Conservation (phyloP, 1,140 invertebrate species). For the Octopus bimaculoides region DNA sequence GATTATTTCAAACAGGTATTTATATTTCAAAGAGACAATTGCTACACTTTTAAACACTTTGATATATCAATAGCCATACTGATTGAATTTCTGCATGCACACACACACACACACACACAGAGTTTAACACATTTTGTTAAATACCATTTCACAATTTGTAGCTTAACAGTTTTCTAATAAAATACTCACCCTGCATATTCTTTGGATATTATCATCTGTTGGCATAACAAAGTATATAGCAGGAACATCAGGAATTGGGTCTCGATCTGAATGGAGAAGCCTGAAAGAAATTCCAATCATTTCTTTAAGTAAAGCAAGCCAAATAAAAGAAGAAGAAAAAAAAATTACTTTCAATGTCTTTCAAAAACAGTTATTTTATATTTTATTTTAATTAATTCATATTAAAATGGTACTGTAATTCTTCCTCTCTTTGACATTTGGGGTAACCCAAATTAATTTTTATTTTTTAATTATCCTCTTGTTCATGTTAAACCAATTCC, state of each 20-base stretch:
- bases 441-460: no score
- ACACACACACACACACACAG: no score
- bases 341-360: not conserved
- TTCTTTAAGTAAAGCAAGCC: not conserved
- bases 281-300: conserved; percentile 58
- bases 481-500: no score
- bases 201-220: conserved; percentile 92
- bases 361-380: conserved; percentile 6
- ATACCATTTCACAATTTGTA: no score
- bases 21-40: no score
- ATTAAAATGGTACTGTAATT: not conserved
- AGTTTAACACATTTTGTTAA: no score
- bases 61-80: no score
- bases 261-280: conserved; percentile 88
- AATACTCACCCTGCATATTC: conserved; percentile 80
- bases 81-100: no score
- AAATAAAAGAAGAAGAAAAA: not conserved
- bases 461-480: no score
- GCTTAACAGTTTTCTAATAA: not conserved
- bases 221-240: conserved; percentile 98
- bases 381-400: not conserved
- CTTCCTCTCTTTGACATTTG: not conserved
- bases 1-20: no score
- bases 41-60: no score
- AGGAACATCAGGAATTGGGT: conserved; percentile 96